Conservation (phyloP, 2,113 vertebrate genomes). For the Zapus hudsonius region DNA sequence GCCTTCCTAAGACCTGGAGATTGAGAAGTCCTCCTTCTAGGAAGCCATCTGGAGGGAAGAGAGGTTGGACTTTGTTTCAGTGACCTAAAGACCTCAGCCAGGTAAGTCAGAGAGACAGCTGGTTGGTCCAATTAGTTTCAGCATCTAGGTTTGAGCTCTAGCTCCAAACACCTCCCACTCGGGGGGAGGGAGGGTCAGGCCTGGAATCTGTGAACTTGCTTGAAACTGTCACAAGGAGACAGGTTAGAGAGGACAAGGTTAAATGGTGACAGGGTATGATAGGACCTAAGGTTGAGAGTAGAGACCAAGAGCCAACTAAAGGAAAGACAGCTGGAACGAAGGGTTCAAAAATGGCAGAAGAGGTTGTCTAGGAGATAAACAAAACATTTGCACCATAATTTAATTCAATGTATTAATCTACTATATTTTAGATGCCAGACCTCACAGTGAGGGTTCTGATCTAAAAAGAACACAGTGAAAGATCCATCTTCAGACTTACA, state of each 20-base stretch:
- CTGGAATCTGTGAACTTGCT: no score
- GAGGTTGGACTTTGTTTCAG: no score
- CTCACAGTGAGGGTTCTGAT: not conserved
- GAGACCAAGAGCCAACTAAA: not conserved
- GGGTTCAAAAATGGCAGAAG: not conserved
- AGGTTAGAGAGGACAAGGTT: not conserved
- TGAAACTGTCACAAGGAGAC: no score
- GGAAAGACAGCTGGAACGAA: not conserved
- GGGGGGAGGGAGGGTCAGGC: no score
- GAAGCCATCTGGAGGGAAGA: no score
- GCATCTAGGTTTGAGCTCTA: no score
- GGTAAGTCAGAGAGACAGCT: no score
- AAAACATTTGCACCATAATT: not conserved
- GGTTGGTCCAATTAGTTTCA: no score
- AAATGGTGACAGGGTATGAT: not conserved
- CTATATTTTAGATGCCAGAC: constrained; percentile 7
- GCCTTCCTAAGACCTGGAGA: no score
- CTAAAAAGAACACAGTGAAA: not conserved
- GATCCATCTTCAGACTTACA: not conserved
- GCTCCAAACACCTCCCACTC: no score
- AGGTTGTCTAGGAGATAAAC: not conserved
- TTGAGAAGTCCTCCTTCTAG: no score
- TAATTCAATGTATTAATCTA: not conserved
- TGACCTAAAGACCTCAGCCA: no score
- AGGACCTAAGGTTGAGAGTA: not conserved